These are phyloP conservation scores for Euwallacea similis DNA, from an alignment of 1,140 invertebrate species.

Conservation along the genomic window DNA sequence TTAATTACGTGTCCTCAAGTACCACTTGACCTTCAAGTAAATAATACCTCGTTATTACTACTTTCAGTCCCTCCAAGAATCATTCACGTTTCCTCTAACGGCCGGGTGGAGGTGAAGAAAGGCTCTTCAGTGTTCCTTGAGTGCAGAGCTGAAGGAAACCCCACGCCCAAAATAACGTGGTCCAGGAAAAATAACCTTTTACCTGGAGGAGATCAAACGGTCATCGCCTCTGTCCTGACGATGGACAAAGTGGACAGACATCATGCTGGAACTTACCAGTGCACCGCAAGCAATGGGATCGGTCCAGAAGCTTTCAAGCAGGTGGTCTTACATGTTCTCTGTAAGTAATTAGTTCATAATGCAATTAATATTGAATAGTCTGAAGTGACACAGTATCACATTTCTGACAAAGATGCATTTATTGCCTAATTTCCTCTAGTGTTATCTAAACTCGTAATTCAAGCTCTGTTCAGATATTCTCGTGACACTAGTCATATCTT, in stretches of 20 bases:
- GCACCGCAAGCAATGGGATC: conserved; percentile 65
- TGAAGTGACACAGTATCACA: too few species aligned
- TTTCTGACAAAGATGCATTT: too few species aligned
- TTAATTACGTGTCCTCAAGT: background rate
- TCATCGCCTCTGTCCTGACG: conserved; percentile 55
- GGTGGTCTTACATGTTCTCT: conserved; percentile 63
- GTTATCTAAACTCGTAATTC: too few species aligned
- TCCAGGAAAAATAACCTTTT: conserved; percentile 66
- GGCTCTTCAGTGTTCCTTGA: conserved; percentile 64
- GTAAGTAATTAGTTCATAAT: conserved; percentile 54
- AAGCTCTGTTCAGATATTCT: too few species aligned
- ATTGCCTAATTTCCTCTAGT: too few species aligned
- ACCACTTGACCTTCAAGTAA: background rate
- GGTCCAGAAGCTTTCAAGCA: conserved; percentile 61
- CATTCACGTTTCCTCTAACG: conserved; percentile 60
- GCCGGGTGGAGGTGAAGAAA: conserved; percentile 65
- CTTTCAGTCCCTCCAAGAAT: conserved; percentile 63
- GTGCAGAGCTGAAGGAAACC: conserved; percentile 67
- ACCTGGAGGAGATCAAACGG: conserved; percentile 59
- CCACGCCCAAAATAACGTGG: conserved; percentile 67
- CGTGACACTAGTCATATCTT: too few species aligned
- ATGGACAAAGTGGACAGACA: conserved; percentile 60
- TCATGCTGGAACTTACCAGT: conserved; percentile 65
- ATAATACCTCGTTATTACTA: conserved; percentile 1
- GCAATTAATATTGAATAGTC: too few species aligned